Percentiles rank a stretch among this genome's conserved stretches.
These are phyloP conservation scores for Monopis laevigella DNA, from an alignment of 2,888 invertebrate genomes.

Conservation along the genomic window DNA sequence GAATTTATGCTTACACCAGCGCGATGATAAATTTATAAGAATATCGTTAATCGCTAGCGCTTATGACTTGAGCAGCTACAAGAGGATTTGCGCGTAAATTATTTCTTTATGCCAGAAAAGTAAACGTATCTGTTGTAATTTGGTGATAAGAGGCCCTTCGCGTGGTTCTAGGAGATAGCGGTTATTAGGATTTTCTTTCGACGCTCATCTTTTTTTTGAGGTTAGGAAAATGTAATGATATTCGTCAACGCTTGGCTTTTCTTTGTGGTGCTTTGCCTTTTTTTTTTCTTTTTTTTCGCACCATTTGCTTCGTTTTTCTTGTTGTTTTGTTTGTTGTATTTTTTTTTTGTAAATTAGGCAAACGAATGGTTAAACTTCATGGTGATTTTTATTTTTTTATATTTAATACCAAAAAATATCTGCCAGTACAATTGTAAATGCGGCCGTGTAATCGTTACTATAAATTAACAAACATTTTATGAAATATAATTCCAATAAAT, in stretches of 20 bases:
- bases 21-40: too few species aligned
- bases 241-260: conserved; percentile 6
- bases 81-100: conserved; percentile 49
- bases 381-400: too few species aligned
- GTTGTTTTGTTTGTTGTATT: neutral
- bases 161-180: conserved; percentile 33
- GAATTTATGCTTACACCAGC: too few species aligned
- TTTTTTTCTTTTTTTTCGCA: neutral
- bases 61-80: conserved; percentile 18
- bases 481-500: too few species aligned
- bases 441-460: too few species aligned
- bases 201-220: conserved; percentile 10
- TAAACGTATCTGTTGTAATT: conserved; percentile 51
- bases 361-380: neutral
- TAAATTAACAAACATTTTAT: too few species aligned
- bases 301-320: neutral
- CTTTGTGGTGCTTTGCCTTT: neutral
- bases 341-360: neutral
- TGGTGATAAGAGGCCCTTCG: conserved; percentile 36
- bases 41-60: conserved; percentile 19
- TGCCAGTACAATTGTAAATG: too few species aligned
- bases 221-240: conserved; percentile 8
- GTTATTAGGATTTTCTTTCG: conserved; percentile 23
- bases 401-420: too few species aligned
- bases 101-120: conserved; percentile 49